Base-by-base conservation (phyloP, 2,797 vertebrate genomes). In the Xiphophorus birchmanni region DNA sequence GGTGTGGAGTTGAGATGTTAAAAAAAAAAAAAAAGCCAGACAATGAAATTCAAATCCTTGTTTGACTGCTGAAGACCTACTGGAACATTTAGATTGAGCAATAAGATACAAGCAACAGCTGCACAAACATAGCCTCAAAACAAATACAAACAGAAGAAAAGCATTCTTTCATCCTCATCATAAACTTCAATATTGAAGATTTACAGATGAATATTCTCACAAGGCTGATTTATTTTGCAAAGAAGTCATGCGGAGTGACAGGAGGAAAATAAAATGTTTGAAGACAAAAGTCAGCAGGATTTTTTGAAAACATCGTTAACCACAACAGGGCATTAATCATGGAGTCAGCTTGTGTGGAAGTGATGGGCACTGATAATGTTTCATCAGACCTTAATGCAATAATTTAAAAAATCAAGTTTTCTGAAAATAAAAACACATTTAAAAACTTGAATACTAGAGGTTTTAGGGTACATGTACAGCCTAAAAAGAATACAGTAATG, bases 111-210 rank as follows among this genome's bases (percentile, higher is more conserved):
- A 72, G 26, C 42, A 72, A 45, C 69, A 81, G 52, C 65, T 73
- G 63, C 40, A 48, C 74, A 72, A 72, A 72, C 71, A 67, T 44
- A 71, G 54, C 65, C 15, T 48, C 69, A 26, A 80, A 18, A 44
- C 40, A 72, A 58, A 42, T 47, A 54, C 11, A 40, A 72, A 47
- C 12, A 71, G 42, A 47, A 71, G 29, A 56, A 47, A 71, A 67
- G 42, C 48, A 48, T 48, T 40, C 21, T 32, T 58, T 35, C 12
- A 74, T 73, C 26, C 18, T 50, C 4, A 13, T 54, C 42, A 15
- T 37, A 71, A 75, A 35, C 40, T n/a, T 44, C 37, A 47, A 13
- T 45, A 29, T 18, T 73, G 44, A 17, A 73, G 44, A 42, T 76
- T 76, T 81, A 26, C 13, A 48, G 42, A 32, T 72, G 50, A 71